These are phyloP conservation scores for Hermaeophaga mercurialis DNA, from an alignment of 2,888 invertebrate genomes.

Conservation along the genomic window DNA sequence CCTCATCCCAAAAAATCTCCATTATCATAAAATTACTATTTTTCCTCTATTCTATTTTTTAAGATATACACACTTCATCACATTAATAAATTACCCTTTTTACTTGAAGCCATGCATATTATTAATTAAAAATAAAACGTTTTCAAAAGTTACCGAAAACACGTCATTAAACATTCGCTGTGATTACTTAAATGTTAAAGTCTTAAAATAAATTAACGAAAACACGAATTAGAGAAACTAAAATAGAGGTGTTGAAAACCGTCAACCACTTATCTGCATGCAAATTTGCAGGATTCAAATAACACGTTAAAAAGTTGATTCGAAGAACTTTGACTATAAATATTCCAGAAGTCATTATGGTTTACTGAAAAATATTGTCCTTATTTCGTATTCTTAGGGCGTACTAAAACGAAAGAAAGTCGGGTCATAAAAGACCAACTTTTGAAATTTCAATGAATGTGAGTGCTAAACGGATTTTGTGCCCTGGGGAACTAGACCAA, in stretches of 20 bases:
- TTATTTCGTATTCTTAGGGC: constrained; percentile 25
- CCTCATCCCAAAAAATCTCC: no score
- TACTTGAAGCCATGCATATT: no score
- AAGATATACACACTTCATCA: no score
- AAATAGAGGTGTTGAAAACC: neutral
- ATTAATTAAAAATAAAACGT: no score
- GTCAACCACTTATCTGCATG: neutral
- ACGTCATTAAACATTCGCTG: no score
- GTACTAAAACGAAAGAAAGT: constrained; percentile 29
- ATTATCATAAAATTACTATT: no score
- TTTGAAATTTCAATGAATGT: constrained; percentile 27
- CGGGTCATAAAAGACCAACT: constrained; percentile 30
- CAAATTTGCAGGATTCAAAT: neutral
- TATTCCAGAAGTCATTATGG: neutral
- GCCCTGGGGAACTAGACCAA: neutral
- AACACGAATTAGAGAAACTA: no score
- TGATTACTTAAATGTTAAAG: no score
- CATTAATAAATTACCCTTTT: no score
- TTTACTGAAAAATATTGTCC: constrained; percentile 1
- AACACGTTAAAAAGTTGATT: neutral
- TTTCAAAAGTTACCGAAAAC: no score
- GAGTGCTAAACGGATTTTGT: constrained; percentile 15
- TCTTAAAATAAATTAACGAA: no score
- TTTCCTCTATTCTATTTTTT: no score
- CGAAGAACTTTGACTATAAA: neutral